Conservation (phyloP, 1,140 invertebrate species). For the Monomorium pharaonis region DNA sequence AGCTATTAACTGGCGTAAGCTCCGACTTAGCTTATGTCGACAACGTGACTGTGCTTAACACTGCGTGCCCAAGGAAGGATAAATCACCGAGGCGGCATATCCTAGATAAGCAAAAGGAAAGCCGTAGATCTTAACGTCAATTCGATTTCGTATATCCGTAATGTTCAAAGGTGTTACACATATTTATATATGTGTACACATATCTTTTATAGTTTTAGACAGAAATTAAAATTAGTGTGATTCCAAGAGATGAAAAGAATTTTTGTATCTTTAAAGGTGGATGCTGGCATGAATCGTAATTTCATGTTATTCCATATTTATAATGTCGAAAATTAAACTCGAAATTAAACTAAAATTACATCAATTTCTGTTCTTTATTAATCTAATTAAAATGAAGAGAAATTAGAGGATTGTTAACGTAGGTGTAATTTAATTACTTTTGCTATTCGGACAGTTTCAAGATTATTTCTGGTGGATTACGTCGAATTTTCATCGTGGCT, state of each 20-base stretch:
- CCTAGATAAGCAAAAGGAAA: slow-evolving; percentile 39
- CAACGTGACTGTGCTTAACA: slow-evolving; percentile 53
- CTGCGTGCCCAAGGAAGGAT: slow-evolving; percentile 40
- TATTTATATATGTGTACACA: neutral
- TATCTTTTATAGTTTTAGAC: neutral
- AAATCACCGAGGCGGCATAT: slow-evolving; percentile 37
- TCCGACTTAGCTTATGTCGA: slow-evolving; percentile 58
- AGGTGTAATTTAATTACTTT: slow-evolving; percentile 22
- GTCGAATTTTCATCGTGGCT: slow-evolving; percentile 30
- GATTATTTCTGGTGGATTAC: slow-evolving; percentile 31
- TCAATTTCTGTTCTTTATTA: neutral
- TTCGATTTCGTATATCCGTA: neutral
- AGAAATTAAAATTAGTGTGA: neutral
- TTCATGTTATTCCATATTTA: neutral
- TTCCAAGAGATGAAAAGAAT: neutral
- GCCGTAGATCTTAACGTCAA: neutral
- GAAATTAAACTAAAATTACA: neutral
- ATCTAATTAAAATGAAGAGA: neutral
- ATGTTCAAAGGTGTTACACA: neutral
- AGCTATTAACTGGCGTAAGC: slow-evolving; percentile 61
- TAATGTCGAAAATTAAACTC: slow-evolving; percentile 2
- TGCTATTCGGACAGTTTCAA: slow-evolving; percentile 11
- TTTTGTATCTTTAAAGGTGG: neutral
- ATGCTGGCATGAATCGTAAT: neutral
- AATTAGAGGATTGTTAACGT: neutral